Percentiles rank a stretch among this genome's conserved stretches.
These are phyloP conservation scores for Glaucomys volans DNA, from an alignment of 2,113 vertebrate genomes.

Conservation along the genomic window DNA sequence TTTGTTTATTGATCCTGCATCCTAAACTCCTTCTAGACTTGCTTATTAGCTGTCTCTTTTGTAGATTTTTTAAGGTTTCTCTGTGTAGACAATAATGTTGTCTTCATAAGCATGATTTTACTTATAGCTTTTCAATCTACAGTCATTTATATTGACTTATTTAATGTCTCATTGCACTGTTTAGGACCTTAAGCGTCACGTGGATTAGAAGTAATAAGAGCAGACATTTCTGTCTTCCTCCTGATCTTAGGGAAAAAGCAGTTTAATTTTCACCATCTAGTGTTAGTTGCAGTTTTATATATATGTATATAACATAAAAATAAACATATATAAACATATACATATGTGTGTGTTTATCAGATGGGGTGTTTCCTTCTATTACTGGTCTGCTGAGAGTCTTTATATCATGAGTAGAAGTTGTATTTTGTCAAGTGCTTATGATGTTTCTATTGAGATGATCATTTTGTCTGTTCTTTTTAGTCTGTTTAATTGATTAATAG, in stretches of 20 bases:
- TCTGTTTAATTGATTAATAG: slow-evolving; percentile 3
- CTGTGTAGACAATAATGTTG: background rate
- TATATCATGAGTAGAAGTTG: background rate
- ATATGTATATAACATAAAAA: too few relatives aligned
- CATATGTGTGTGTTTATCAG: background rate
- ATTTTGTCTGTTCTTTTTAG: slow-evolving; percentile 5
- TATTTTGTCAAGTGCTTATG: slow-evolving; percentile 1
- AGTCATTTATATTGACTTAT: background rate
- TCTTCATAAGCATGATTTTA: background rate
- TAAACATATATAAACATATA: too few relatives aligned
- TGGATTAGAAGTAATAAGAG: background rate
- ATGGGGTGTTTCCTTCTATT: background rate
- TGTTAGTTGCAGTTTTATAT: background rate
- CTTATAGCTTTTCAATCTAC: background rate
- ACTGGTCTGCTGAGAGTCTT: background rate
- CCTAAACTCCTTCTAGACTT: background rate
- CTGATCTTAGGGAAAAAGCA: background rate
- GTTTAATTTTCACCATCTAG: background rate
- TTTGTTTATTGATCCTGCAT: background rate
- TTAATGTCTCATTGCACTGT: background rate
- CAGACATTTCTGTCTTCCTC: background rate
- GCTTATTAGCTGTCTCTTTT: background rate
- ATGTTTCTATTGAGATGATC: background rate
- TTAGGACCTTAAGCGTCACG: background rate
- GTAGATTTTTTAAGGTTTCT: background rate